phyloP scores from a whole-genome alignment of 2,113 vertebrate species.

The Alexandromys fortis region DNA sequence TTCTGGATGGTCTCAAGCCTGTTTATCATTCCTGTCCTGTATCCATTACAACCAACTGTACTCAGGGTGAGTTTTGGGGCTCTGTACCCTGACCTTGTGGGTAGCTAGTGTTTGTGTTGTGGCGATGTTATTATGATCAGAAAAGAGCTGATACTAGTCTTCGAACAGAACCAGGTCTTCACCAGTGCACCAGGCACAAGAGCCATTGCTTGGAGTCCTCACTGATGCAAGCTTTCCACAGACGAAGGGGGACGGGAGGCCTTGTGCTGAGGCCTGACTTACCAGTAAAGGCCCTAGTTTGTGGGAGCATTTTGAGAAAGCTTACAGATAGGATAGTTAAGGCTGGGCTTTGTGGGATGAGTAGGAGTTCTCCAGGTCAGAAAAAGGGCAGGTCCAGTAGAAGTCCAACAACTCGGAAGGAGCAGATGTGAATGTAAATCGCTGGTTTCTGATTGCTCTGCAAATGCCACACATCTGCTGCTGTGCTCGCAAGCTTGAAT shows the following conservation, averaged over 20 bases:
- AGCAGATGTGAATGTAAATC: neutral
- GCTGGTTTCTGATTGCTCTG: neutral
- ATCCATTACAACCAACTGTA: rapidly evolving
- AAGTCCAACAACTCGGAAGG: no score
- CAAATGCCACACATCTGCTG: neutral
- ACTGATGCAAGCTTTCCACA: neutral
- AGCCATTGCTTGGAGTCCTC: neutral
- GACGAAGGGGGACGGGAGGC: neutral
- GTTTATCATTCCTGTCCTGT: no score
- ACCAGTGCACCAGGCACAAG: neutral
- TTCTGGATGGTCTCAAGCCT: neutral
- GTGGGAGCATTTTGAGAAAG: no score
- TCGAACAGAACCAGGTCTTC: neutral
- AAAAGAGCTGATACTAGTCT: neutral
- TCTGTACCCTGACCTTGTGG: neutral
- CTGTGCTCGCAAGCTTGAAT: neutral
- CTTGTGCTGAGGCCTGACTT: rapidly evolving
- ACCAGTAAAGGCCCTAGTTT: no score
- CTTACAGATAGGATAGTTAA: no score
- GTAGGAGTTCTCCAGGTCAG: neutral
- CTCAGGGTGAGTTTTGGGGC: neutral
- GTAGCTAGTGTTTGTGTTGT: neutral
- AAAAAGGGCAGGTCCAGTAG: neutral
- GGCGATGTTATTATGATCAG: neutral
- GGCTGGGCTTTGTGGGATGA: neutral